These are phyloP conservation scores for Trachurus trachurus DNA, from an alignment of 2,797 vertebrate genomes.

Conservation along the genomic window DNA sequence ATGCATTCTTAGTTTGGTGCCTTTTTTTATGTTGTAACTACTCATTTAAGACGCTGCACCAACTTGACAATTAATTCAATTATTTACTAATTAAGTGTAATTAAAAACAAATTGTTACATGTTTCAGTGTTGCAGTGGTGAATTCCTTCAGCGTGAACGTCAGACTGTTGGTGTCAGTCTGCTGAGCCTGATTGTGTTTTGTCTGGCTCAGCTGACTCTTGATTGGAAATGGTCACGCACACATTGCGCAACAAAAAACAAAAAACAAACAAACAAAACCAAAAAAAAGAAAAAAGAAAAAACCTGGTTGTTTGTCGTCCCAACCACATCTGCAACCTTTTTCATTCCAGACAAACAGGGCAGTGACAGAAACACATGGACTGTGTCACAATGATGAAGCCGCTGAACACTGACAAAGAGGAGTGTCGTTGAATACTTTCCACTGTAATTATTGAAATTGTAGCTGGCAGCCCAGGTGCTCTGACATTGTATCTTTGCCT, in stretches of 20 bases:
- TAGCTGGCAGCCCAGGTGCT: constrained; percentile 8
- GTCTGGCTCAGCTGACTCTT: constrained; percentile 17
- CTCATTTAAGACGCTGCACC: neutral
- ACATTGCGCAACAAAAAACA: neutral
- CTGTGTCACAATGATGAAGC: constrained; percentile 6
- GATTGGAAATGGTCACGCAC: constrained; percentile 11
- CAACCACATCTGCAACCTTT: neutral
- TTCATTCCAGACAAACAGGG: constrained; percentile 1
- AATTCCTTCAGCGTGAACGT: neutral
- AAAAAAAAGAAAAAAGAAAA: neutral
- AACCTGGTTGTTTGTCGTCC: constrained; percentile 10
- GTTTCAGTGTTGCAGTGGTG: neutral
- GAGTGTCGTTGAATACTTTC: constrained; percentile 26
- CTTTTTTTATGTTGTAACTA: neutral
- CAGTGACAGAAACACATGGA: constrained; percentile 17
- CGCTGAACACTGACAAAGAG: constrained; percentile 3
- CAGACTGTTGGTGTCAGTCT: neutral
- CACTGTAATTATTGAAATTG: constrained; percentile 40
- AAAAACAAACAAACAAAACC: too few relatives aligned
- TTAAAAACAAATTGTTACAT: constrained; percentile 23
- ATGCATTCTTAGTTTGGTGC: neutral
- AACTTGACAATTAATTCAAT: neutral
- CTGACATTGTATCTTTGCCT: constrained; percentile 21
- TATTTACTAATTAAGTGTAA: constrained; percentile 8
- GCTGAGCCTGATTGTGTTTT: constrained; percentile 31